Base-by-base conservation (phyloP, 1,140 invertebrate species). In the Paralvinella palmiformis region DNA sequence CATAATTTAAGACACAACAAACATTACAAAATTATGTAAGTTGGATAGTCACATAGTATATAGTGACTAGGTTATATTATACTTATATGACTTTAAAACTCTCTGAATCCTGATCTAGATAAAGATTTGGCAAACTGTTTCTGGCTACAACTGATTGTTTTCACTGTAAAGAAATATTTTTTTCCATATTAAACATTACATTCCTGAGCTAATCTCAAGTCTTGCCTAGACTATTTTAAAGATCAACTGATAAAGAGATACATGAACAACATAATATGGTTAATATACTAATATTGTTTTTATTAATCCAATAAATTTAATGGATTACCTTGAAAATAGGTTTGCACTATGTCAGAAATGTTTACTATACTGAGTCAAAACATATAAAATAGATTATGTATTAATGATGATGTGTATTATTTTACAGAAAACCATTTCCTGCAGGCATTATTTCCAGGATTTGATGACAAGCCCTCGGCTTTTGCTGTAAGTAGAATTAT, bases 401-500 rank as follows among this genome's bases (percentile, higher is more conserved):
- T 58, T 32, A 58, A 35, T 33, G 60, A 33, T 31, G 59, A 13
- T 53, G 20, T 66, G 57, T 27, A 5, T 31, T 33, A 58, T 44
- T 55, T 75, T 69, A 7, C 60, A 73, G 88, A 91, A 15, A 88
- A 88, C 0, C 93, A 96, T 78, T 96, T 97, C 75, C 78, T 97
- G 1, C 87, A 86, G 62, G 85, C 84, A 20, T 77, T 97, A 29
- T 96, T 97, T 75, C 88, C 90, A 2, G 94, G 94, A 0, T 85
- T 96, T 78, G 87, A 89, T 53, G 91, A 95, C 71, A 81, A 87
- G 36, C 92, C 92, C 4, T 90, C 92, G 0, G 77, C 86, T 0
- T 96, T 91, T 78, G 92, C 91, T 37, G 79, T 80, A 71, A 75
- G 78, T 77, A n/a, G n/a, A n/a, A n/a, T n/a, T n/a, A n/a, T n/a